phyloP scores from a whole-genome alignment of 1,140 invertebrate species.

The Stegodyphus mimosarum region DNA sequence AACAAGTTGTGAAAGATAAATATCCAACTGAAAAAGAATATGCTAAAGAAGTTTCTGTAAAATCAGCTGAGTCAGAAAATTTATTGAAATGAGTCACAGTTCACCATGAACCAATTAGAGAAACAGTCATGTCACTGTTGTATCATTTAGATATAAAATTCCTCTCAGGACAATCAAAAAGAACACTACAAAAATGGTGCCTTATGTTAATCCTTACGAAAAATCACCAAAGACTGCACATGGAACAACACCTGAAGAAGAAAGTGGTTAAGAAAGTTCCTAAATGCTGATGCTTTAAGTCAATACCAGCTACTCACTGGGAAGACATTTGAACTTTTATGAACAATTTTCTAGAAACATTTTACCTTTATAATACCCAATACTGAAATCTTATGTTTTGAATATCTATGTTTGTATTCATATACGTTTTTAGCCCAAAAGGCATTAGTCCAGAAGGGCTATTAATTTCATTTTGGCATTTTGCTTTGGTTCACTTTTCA shows the following conservation, averaged over 20 bases:
- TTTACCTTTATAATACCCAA: too few species aligned
- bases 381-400: too few species aligned
- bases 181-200: conserved; percentile 50
- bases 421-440: too few species aligned
- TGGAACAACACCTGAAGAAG: conserved; percentile 14
- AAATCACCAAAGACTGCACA: conserved; percentile 45
- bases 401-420: too few species aligned
- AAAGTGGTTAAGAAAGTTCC: conserved; percentile 30
- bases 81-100: neutral
- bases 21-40: neutral
- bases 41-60: neutral
- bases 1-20: neutral
- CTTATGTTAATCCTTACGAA: conserved; percentile 49
- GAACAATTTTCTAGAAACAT: too few species aligned
- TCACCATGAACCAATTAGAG: neutral
- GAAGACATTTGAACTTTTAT: too few species aligned
- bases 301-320: too few species aligned
- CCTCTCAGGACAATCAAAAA: conserved; percentile 23
- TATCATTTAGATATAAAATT: conserved; percentile 2
- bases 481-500: too few species aligned
- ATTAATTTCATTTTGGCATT: too few species aligned
- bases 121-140: conserved; percentile 6
- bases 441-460: too few species aligned
- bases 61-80: neutral
- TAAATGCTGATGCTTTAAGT: neutral